Evolutionary conservation across 2,888 invertebrate genomes (phyloP).

Genomic region (Lepidocyrtinus sp.): DNA sequence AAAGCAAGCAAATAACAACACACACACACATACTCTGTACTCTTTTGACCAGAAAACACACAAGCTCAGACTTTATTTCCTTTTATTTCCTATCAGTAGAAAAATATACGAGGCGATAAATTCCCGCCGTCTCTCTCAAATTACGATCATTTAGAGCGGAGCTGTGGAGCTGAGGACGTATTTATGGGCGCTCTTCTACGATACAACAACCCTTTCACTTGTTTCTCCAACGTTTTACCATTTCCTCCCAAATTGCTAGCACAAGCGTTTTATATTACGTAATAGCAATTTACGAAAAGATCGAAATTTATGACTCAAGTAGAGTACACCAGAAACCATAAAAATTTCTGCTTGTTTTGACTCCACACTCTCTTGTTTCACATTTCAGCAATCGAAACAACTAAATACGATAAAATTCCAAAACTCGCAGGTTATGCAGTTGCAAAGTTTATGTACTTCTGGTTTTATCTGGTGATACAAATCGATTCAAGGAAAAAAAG

Average conservation of each 20-base stretch:
- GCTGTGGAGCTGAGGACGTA: slow-evolving; percentile 60
- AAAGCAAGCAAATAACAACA: slow-evolving; percentile 13
- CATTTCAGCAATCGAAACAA: too few relatives aligned
- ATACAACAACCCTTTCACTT: slow-evolving; percentile 33
- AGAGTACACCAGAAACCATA: too few relatives aligned
- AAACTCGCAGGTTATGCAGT: too few relatives aligned
- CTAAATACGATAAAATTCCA: too few relatives aligned
- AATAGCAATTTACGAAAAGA: slow-evolving; percentile 43
- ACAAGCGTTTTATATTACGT: slow-evolving; percentile 26
- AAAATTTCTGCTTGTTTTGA: too few relatives aligned
- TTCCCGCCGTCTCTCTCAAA: slow-evolving; percentile 53
- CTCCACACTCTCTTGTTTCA: too few relatives aligned
- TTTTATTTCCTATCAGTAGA: background rate
- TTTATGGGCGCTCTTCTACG: slow-evolving; percentile 56
- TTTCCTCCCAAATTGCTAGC: too few relatives aligned
- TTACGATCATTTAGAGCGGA: slow-evolving; percentile 59
- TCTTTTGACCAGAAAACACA: background rate
- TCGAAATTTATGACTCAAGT: too few relatives aligned
- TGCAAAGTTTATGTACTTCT: too few relatives aligned
- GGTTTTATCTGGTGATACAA: too few relatives aligned
- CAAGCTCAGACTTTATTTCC: slow-evolving; percentile 3
- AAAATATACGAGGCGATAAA: slow-evolving; percentile 55
- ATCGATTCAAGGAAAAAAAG: too few relatives aligned
- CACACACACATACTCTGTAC: background rate
- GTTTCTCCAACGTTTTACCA: slow-evolving; percentile 30